phyloP scores from a whole-genome alignment of 2,888 invertebrate species.

The Lamproptera curius region DNA sequence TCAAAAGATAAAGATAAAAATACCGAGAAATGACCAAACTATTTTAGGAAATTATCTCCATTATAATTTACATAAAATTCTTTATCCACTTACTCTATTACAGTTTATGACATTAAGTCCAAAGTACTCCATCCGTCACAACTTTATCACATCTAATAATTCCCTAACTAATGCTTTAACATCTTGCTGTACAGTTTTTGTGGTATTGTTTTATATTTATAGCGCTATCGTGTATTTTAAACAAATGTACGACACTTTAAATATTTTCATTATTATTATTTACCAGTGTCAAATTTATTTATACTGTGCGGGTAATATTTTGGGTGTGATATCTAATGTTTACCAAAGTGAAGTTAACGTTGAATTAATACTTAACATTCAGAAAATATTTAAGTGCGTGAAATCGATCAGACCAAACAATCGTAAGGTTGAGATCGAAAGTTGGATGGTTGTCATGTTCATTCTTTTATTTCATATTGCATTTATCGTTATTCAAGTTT shows the following conservation, averaged over 20 bases:
- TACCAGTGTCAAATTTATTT: background rate
- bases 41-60: background rate
- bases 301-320: background rate
- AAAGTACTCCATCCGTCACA: too few relatives aligned
- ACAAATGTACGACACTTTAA: accelerated
- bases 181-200: background rate
- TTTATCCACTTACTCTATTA: constrained; percentile 4
- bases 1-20: too few relatives aligned
- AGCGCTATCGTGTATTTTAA: background rate
- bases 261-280: background rate
- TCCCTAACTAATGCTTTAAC: background rate
- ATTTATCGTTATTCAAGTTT: background rate
- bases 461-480: background rate
- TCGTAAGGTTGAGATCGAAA: background rate
- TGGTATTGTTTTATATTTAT: background rate
- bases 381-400: background rate
- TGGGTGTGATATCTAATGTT: background rate
- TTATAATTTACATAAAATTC: background rate
- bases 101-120: constrained; percentile 5
- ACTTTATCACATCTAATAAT: constrained; percentile 1
- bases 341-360: constrained; percentile 4
- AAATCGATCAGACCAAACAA: background rate
- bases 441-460: background rate
- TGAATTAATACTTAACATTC: background rate
- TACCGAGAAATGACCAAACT: too few relatives aligned